Percentiles rank a stretch among this genome's conserved stretches.
phyloP scores from a whole-genome alignment of 2,113 vertebrate species.

The Cochlearius cochlearius region DNA sequence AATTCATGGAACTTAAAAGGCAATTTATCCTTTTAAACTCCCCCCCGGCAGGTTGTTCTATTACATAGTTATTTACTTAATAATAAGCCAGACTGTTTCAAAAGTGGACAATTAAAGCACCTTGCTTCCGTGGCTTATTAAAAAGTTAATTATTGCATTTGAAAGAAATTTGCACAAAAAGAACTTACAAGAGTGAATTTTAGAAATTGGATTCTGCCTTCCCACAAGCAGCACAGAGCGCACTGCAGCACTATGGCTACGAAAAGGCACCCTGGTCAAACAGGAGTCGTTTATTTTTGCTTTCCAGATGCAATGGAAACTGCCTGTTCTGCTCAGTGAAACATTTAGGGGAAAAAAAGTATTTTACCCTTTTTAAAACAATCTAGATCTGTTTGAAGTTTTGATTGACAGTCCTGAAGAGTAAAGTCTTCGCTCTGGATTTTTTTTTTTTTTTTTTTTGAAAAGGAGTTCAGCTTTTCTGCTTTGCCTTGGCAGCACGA shows the following conservation, averaged over 20 bases:
- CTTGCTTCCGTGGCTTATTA: background rate
- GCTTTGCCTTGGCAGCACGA: background rate
- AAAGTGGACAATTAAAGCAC: background rate
- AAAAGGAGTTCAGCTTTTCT: background rate
- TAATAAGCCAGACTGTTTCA: slow-evolving; percentile 28
- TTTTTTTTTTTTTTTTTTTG: background rate
- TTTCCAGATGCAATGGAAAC: background rate
- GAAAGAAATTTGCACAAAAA: background rate
- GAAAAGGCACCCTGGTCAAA: background rate
- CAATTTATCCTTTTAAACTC: background rate
- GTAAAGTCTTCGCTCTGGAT: background rate
- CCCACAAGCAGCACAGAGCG: fast-evolving
- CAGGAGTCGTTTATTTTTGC: background rate
- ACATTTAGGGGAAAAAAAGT: no score
- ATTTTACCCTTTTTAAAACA: background rate
- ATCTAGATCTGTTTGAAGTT: background rate
- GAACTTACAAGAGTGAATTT: background rate
- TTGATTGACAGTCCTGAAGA: background rate
- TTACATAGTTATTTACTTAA: slow-evolving; percentile 5
- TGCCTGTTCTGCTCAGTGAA: background rate
- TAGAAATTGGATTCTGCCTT: background rate
- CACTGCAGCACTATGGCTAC: background rate
- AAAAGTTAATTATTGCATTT: background rate
- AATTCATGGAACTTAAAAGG: background rate
- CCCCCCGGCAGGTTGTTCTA: background rate